Conservation (phyloP, 2,113 vertebrate genomes). For the Nematolebias whitei region DNA sequence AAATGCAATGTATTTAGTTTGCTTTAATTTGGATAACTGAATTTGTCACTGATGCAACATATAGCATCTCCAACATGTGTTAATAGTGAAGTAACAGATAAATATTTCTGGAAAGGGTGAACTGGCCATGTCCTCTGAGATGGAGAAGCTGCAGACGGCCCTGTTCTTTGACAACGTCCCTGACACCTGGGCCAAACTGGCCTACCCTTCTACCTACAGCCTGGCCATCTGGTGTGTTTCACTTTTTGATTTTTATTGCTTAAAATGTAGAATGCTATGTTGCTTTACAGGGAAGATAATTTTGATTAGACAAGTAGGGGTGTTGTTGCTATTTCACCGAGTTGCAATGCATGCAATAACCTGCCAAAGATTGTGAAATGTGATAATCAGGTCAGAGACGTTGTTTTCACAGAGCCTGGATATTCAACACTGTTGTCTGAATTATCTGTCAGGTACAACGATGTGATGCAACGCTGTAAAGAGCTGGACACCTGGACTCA, state of each 20-base stretch:
- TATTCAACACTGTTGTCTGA: too few relatives aligned
- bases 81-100: slow-evolving; percentile 73
- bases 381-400: too few relatives aligned
- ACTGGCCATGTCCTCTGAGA: slow-evolving; percentile 93
- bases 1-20: too few relatives aligned
- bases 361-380: background rate
- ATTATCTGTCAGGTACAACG: slow-evolving; percentile 79
- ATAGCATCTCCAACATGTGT: background rate
- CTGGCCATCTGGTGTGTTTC: slow-evolving; percentile 79
- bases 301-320: background rate
- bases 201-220: slow-evolving; percentile 89
- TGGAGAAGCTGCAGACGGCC: slow-evolving; percentile 91
- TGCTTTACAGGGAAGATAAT: too few relatives aligned
- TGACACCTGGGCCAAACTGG: slow-evolving; percentile 88
- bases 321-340: too few relatives aligned
- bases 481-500: slow-evolving; percentile 86
- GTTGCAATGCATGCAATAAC: background rate
- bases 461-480: slow-evolving; percentile 83
- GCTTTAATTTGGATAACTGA: background rate
- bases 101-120: slow-evolving; percentile 88
- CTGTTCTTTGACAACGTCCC: slow-evolving; percentile 93
- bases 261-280: too few relatives aligned
- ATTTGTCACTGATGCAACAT: background rate
- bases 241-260: background rate
- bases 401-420: too few relatives aligned